Evolutionary conservation across 2,797 vertebrate genomes (phyloP).

Genomic region (Octomys mimax): DNA sequence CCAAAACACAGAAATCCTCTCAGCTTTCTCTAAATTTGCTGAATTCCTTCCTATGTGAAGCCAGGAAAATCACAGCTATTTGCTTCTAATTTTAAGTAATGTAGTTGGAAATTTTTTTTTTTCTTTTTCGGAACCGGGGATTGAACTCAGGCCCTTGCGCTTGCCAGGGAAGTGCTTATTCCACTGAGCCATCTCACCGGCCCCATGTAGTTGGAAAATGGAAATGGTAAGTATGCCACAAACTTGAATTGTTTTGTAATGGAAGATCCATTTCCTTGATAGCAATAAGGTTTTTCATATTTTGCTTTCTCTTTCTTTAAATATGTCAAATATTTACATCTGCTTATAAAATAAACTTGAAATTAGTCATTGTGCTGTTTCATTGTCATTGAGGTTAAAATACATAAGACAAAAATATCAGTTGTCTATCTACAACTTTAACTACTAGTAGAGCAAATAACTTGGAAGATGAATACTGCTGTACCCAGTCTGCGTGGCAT

Average conservation of each 20-base stretch:
- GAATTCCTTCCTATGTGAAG: slow-evolving; percentile 84
- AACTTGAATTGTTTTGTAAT: slow-evolving; percentile 89
- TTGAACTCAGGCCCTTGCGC: too few relatives aligned
- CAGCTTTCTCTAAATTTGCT: slow-evolving; percentile 85
- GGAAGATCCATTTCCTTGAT: slow-evolving; percentile 91
- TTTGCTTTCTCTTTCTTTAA: slow-evolving; percentile 86
- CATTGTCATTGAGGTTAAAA: slow-evolving; percentile 84
- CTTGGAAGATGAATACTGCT: slow-evolving; percentile 84
- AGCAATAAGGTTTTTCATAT: slow-evolving; percentile 90
- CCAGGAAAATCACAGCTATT: slow-evolving; percentile 87
- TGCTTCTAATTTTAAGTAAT: slow-evolving; percentile 86
- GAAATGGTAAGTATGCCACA: slow-evolving; percentile 89
- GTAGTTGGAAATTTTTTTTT: slow-evolving; percentile 85
- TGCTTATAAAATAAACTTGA: slow-evolving; percentile 85
- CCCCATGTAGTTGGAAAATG: slow-evolving; percentile 87
- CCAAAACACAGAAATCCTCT: slow-evolving; percentile 84
- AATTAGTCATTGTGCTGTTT: slow-evolving; percentile 89
- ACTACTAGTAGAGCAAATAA: slow-evolving; percentile 85
- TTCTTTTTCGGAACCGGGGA: too few relatives aligned
- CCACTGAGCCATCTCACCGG: too few relatives aligned
- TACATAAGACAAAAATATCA: slow-evolving; percentile 69
- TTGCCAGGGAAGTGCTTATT: too few relatives aligned
- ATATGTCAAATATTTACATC: slow-evolving; percentile 90
- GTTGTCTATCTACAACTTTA: slow-evolving; percentile 83
- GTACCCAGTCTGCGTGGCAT: slow-evolving; percentile 77